Conservation (phyloP, 2,888 invertebrate genomes). For the Dicycla oo region DNA sequence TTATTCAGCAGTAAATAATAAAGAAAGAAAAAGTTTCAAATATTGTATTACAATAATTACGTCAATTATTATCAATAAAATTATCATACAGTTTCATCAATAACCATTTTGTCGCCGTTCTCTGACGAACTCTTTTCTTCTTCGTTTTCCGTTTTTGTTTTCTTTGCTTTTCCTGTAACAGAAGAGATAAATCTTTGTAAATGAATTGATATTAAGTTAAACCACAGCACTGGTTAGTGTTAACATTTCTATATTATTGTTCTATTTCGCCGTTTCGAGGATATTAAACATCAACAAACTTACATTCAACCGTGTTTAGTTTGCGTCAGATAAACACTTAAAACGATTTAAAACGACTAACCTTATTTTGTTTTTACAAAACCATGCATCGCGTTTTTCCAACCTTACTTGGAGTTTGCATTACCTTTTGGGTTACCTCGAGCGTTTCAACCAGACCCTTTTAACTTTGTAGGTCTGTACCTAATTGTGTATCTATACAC, state of each 20-base stretch:
- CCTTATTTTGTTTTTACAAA: neutral
- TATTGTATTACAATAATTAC: conserved; percentile 25
- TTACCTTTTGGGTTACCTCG: no score
- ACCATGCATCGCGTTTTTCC: neutral
- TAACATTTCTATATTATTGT: no score
- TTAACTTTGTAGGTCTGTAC: no score
- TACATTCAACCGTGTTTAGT: neutral
- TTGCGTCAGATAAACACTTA: no score
- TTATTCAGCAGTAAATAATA: no score
- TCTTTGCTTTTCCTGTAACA: conserved; percentile 73
- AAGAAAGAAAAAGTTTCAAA: neutral
- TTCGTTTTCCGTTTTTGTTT: conserved; percentile 53
- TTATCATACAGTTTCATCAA: conserved; percentile 40
- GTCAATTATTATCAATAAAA: no score
- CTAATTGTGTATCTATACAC: no score
- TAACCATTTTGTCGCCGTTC: conserved; percentile 62
- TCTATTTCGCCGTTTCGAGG: neutral
- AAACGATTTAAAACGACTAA: neutral
- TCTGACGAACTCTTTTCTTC: conserved; percentile 57
- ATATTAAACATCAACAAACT: neutral
- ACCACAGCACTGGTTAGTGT: neutral
- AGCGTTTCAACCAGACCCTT: no score
- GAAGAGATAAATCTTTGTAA: neutral
- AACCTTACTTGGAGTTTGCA: no score
- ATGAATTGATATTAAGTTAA: neutral